Percentiles rank a stretch among this genome's conserved stretches.
phyloP scores from a whole-genome alignment of 2,888 invertebrate genomes.

The Cephus sareptanus region DNA sequence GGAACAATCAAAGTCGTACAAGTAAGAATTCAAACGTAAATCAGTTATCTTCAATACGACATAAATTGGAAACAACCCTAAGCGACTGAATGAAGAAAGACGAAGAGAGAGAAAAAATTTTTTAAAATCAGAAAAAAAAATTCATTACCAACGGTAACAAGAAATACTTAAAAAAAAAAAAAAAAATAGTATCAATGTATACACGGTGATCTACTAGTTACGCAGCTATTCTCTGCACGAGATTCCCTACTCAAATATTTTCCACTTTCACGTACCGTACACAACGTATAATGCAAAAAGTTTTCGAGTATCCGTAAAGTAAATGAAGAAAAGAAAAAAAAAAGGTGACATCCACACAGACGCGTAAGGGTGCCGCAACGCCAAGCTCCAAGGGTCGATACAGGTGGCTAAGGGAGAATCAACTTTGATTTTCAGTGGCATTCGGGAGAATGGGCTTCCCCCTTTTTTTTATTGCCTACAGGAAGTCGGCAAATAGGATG shows the following conservation, averaged over 20 bases:
- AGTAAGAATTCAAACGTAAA: neutral
- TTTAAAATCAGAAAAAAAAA: neutral
- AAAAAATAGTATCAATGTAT: neutral
- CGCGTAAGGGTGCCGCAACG: neutral
- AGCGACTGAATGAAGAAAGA: neutral
- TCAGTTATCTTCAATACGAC: neutral
- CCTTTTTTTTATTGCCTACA: neutral
- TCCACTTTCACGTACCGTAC: too few relatives aligned
- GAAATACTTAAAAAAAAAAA: neutral
- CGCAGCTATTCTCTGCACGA: neutral
- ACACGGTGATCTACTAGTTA: neutral
- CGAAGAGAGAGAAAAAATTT: neutral
- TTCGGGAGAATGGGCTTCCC: neutral
- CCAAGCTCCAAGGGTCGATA: neutral
- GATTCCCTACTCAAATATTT: too few relatives aligned
- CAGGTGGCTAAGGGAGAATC: neutral
- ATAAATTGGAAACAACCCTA: neutral
- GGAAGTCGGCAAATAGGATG: neutral
- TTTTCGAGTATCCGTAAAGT: too few relatives aligned
- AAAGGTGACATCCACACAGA: too few relatives aligned
- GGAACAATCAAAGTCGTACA: neutral
- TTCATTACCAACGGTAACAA: too few relatives aligned
- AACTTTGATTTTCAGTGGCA: neutral
- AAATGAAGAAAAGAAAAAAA: too few relatives aligned
- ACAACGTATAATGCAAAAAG: too few relatives aligned